A percentile compares a stretch with the other conserved stretches of the same genome.
Evolutionary conservation across 2,113 vertebrate species (phyloP).

Genomic region (Brienomyrus brachyistius): DNA sequence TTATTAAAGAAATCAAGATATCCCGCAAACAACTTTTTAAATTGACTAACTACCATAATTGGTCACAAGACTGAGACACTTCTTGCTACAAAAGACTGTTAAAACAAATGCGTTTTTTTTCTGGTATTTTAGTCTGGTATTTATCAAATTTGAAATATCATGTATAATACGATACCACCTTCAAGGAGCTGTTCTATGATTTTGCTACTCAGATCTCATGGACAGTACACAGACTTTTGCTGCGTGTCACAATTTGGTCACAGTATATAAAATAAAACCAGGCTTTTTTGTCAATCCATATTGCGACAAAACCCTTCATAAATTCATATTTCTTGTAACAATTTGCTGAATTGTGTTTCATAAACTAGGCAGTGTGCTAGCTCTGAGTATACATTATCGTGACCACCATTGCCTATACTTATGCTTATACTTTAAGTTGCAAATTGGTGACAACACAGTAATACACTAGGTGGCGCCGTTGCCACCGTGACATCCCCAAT

Average conservation of each 20-base stretch:
- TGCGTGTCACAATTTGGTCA: background rate
- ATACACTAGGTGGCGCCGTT: background rate
- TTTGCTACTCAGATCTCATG: background rate
- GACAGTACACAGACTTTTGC: background rate
- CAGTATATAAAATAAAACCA: background rate
- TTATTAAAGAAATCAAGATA: background rate
- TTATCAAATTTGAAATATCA: background rate
- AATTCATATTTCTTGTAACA: background rate
- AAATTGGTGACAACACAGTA: background rate
- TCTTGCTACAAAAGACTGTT: background rate
- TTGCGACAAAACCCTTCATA: background rate
- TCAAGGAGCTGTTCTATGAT: background rate
- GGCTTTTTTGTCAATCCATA: background rate
- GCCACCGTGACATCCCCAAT: background rate
- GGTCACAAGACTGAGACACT: background rate
- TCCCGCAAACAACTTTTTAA: background rate
- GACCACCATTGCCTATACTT: background rate
- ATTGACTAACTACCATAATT: background rate
- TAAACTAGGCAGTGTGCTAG: background rate
- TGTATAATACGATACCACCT: background rate
- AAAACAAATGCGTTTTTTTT: background rate
- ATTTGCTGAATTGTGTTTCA: background rate
- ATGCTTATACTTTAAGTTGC: background rate
- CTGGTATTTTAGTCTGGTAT: background rate
- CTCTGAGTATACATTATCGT: background rate